Evolutionary conservation across 2,113 vertebrate genomes (phyloP).

Genomic region (Cochlearius cochlearius): DNA sequence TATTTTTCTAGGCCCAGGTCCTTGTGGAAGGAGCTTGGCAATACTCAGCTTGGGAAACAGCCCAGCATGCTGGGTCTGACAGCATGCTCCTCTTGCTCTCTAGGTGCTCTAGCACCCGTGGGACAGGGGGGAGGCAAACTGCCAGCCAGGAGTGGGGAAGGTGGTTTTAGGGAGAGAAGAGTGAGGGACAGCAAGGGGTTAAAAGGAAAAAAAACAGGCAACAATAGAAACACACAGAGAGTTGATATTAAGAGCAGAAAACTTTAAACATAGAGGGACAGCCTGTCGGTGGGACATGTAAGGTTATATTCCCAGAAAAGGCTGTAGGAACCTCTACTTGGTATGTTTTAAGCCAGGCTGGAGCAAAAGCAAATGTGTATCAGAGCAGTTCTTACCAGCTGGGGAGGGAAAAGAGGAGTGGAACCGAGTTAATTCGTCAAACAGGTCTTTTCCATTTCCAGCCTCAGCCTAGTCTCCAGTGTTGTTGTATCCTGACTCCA

Average conservation of each 20-base stretch:
- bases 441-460: neutral
- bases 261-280: neutral
- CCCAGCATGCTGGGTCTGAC: neutral
- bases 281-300: neutral
- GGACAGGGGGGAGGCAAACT: neutral
- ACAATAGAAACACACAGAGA: neutral
- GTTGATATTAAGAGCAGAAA: neutral
- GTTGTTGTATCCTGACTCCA: neutral
- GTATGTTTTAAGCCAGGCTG: neutral
- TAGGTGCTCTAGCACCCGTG: neutral
- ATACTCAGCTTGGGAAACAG: neutral
- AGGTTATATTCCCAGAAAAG: neutral
- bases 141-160: neutral
- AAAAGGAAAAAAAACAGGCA: neutral
- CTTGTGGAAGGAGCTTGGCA: neutral
- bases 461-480: neutral
- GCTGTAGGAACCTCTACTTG: neutral
- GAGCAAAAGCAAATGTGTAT: neutral
- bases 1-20: neutral
- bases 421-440: neutral
- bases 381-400: neutral
- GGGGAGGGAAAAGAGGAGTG: neutral
- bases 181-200: neutral
- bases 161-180: neutral
- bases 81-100: neutral